Base-by-base conservation (phyloP, 1,140 invertebrate species). In the Diabrotica undecimpunctata region DNA sequence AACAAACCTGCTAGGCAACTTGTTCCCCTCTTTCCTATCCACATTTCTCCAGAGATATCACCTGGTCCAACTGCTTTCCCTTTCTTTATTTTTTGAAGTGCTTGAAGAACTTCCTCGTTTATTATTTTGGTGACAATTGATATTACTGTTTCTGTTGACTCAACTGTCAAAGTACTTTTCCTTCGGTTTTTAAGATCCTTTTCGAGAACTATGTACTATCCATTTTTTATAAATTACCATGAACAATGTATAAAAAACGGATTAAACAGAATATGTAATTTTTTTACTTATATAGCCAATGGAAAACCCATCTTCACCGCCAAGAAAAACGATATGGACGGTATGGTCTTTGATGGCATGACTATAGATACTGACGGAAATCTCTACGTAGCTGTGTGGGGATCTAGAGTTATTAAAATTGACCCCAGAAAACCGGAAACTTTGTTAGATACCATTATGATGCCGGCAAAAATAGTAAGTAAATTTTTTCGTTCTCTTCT, bases 301-400 rank as follows among this genome's bases (percentile, higher is more conserved):
- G 56, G 73, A 12, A 62, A 58, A 65, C 36, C 66, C 11, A 59
- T 72, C n/a, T 74, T 74, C 56, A 66, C 70, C 11, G 66, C 71
- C 10, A 62, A 67, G 7, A 65, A 69, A 36, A 65, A 72, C 38
- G 61, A 64, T 8, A 67, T 74, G 10, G 60, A 66, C 8, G 75
- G 85, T 8, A 35, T 81, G 37, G 86, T 87, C 0, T 60, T 60
- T 13, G 88, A 89, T 77, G 88, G 88, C 53, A 89, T 89, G 87
- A 87, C 87, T 2, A 88, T 88, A 64, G 88, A 90, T 74, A 72
- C 73, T 5, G 77, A 84, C 69, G 87, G 83, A 36, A 87, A 88
- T 77, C 74, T 90, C 5, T 90, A 87, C 87, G 75, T 89, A 37
- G 86, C 86, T 7, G 72, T 81, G 62, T 88, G 80, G 66, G 82